phyloP scores from a whole-genome alignment of 2,888 invertebrate species.

The Eurois occulta region DNA sequence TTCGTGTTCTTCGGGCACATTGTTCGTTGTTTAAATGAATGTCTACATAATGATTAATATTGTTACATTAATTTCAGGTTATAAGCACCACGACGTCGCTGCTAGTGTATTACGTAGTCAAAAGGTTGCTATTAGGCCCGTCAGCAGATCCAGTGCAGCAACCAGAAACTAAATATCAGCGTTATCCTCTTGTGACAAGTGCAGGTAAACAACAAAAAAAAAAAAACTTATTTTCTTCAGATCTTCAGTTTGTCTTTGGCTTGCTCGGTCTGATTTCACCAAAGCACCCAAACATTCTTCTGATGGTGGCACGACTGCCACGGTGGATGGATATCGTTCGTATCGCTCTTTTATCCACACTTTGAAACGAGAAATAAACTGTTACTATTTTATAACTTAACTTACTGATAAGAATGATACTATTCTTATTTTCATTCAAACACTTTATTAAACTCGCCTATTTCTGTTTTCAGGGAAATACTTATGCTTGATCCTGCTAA shows the following conservation, averaged over 20 bases:
- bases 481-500: constrained; percentile 91
- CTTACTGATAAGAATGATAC: background rate
- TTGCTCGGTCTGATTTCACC: background rate
- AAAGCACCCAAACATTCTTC: background rate
- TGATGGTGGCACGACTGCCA: background rate
- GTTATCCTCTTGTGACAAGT: constrained; percentile 81
- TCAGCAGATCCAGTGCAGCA: constrained; percentile 61
- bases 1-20: background rate
- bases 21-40: background rate
- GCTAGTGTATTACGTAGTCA: constrained; percentile 77
- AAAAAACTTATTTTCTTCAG: background rate
- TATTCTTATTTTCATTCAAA: background rate
- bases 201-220: constrained; percentile 76
- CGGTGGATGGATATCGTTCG: background rate
- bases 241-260: background rate
- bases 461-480: constrained; percentile 91
- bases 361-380: background rate
- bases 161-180: constrained; percentile 80
- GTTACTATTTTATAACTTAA: background rate
- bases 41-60: background rate
- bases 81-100: constrained; percentile 77
- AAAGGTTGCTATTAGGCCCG: constrained; percentile 72
- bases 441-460: background rate
- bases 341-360: background rate
- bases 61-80: constrained; percentile 77